A percentile compares a stretch with the other conserved stretches of the same genome.
phyloP scores from a whole-genome alignment of 2,797 vertebrate species.

The Petrocephalus schoutedeni region DNA sequence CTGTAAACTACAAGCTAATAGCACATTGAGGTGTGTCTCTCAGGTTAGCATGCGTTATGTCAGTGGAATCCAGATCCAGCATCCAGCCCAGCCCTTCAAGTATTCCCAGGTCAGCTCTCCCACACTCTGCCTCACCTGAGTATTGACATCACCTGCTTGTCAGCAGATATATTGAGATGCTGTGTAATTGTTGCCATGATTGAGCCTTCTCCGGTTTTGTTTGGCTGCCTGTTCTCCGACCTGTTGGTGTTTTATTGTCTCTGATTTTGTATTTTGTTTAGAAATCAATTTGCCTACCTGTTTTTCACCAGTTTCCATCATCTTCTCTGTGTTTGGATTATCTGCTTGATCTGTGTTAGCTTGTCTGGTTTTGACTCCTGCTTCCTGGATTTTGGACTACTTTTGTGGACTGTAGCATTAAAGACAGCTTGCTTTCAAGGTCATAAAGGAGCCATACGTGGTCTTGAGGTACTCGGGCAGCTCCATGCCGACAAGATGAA shows the following conservation, averaged over 20 bases:
- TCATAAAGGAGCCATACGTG: neutral
- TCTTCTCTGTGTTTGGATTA: neutral
- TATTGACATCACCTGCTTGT: neutral
- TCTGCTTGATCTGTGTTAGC: neutral
- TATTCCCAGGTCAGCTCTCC: neutral
- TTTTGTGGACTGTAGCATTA: neutral
- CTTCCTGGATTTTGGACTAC: neutral
- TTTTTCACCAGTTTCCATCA: neutral
- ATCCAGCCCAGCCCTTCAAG: neutral
- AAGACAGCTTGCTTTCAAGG: neutral
- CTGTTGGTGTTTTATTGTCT: neutral
- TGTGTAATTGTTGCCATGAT: neutral
- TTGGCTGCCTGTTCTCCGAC: neutral
- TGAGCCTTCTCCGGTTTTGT: neutral
- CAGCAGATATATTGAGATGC: neutral
- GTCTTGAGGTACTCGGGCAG: neutral
- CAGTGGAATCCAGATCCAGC: neutral
- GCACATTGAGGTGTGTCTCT: neutral
- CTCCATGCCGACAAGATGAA: neutral
- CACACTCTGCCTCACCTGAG: neutral
- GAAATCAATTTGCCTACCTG: neutral
- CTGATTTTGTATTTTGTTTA: neutral
- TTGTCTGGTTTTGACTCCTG: neutral
- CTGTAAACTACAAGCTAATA: neutral
- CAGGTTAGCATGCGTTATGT: neutral